A percentile compares a stretch with the other conserved stretches of the same genome.
Evolutionary conservation across 2,888 invertebrate species (phyloP).

Genomic region (Cerastoderma edule): DNA sequence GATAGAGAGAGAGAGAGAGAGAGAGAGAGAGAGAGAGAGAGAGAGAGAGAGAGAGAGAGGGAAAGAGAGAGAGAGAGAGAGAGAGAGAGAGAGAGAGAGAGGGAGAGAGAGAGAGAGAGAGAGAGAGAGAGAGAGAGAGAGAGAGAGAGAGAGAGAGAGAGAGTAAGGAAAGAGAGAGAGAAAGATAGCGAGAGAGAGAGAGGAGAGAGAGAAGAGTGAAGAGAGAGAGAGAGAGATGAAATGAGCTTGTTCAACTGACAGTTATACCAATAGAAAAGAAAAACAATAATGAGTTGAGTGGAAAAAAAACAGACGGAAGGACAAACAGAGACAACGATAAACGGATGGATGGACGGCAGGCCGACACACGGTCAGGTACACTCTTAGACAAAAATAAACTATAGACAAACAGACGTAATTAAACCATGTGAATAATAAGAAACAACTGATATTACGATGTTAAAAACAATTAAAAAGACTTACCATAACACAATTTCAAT

Average conservation of each 20-base stretch:
- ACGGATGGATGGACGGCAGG: no score
- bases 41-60: background rate
- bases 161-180: background rate
- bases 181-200: background rate
- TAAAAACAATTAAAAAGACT: no score
- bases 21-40: constrained; percentile 3
- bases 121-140: background rate
- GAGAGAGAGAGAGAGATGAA: background rate
- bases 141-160: constrained; percentile 6
- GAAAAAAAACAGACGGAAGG: no score
- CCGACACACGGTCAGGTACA: no score
- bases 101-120: background rate
- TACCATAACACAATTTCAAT: no score
- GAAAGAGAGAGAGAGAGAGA: constrained; percentile 1
- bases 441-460: no score
- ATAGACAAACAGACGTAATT: no score
- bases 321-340: no score
- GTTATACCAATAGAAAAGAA: no score
- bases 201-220: background rate
- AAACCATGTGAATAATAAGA: no score
- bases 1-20: background rate
- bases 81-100: constrained; percentile 14
- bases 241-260: background rate
- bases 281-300: no score
- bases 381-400: no score